A percentile compares a stretch with the other conserved stretches of the same genome.
Conservation (phyloP, 1,140 invertebrate species). For the Cyrtorhinus lividipennis region DNA sequence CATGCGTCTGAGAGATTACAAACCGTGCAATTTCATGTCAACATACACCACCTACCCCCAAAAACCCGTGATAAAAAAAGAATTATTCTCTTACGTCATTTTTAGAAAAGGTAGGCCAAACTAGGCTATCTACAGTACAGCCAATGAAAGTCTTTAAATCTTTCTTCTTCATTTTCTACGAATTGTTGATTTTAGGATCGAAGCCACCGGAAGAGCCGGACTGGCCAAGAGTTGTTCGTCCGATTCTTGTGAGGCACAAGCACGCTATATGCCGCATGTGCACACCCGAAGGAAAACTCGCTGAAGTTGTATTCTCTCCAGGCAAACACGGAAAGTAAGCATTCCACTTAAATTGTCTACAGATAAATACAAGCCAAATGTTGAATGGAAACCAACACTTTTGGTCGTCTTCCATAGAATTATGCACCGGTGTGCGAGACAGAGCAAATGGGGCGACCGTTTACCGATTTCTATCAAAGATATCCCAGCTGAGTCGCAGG, state of each 20-base stretch:
- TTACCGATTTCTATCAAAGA: conserved; percentile 39
- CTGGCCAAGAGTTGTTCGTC: conserved; percentile 65
- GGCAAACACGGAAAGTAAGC: conserved; percentile 52
- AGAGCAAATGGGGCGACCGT: conserved; percentile 55
- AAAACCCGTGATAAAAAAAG: conserved; percentile 31
- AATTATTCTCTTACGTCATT: conserved; percentile 59
- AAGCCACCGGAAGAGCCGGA: conserved; percentile 33
- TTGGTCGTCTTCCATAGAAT: no score
- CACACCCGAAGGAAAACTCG: conserved; percentile 52
- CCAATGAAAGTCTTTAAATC: no score
- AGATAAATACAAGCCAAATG: background rate
- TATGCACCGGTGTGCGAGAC: conserved; percentile 51
- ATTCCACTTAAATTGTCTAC: background rate
- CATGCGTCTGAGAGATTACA: conserved; percentile 37
- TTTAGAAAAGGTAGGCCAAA: conserved; percentile 67
- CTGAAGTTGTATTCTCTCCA: conserved; percentile 60
- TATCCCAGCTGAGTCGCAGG: no score
- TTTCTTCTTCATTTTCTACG: no score
- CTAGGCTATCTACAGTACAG: no score
- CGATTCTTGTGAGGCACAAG: conserved; percentile 44
- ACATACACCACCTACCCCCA: conserved; percentile 41
- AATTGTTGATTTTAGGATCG: conserved; percentile 20
- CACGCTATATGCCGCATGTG: conserved; percentile 67
- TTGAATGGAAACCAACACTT: background rate
- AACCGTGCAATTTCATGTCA: conserved; percentile 63